Percentiles rank a stretch among this genome's conserved stretches.
phyloP scores from a whole-genome alignment of 2,113 vertebrate genomes.

The Colistium nudipinnis region DNA sequence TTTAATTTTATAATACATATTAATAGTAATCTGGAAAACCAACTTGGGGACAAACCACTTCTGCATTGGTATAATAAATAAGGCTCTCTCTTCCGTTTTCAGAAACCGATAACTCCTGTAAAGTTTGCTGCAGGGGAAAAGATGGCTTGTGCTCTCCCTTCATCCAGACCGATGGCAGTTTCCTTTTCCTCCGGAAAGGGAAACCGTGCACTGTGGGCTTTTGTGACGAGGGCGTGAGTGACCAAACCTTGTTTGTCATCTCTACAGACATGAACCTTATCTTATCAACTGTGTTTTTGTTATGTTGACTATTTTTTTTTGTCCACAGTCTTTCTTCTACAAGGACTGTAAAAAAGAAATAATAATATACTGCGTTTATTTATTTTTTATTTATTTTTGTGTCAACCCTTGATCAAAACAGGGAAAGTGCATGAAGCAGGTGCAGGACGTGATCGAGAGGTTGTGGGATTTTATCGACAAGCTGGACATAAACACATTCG shows the following conservation, averaged over 20 bases:
- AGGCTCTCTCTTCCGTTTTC: constrained; percentile 15
- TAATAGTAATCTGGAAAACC: background rate
- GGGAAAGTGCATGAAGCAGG: constrained; percentile 98
- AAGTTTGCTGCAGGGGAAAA: constrained; percentile 90
- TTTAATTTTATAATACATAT: no score
- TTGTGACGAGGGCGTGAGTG: constrained; percentile 89
- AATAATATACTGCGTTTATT: no score
- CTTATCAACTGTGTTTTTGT: background rate
- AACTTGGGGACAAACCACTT: background rate
- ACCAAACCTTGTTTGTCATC: background rate
- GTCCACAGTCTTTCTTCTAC: no score
- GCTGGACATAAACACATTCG: constrained; percentile 96
- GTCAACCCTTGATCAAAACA: constrained; percentile 62
- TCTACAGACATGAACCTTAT: background rate
- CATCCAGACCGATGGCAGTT: constrained; percentile 58
- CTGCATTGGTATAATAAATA: background rate
- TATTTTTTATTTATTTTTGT: no score
- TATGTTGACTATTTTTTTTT: background rate
- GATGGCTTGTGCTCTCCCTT: constrained; percentile 85
- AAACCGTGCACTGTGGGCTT: constrained; percentile 98
- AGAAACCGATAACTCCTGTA: constrained; percentile 94
- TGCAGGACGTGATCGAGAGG: constrained; percentile 96
- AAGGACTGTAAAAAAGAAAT: no score
- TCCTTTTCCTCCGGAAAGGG: constrained; percentile 91
- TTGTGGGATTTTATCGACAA: constrained; percentile 99